These are phyloP conservation scores for Paralinhomoeus sp. DNA, from an alignment of 2,888 invertebrate species.

Conservation along the genomic window DNA sequence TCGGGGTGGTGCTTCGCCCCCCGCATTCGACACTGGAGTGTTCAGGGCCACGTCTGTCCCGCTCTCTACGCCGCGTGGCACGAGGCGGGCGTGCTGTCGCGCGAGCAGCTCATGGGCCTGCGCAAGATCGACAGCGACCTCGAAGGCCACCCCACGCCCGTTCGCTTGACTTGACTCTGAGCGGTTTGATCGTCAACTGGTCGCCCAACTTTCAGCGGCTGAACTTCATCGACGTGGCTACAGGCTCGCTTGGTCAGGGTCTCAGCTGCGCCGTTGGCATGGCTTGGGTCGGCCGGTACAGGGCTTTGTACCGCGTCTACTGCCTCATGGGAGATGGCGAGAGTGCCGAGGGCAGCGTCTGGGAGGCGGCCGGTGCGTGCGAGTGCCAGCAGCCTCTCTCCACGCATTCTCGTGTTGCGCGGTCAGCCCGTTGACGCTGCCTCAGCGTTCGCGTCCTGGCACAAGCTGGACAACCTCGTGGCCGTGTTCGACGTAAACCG, in stretches of 20 bases:
- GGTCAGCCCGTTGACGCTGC: no score
- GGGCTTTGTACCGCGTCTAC: constrained; percentile 50
- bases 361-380: constrained; percentile 19
- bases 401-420: background rate
- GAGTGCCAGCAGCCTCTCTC: no score
- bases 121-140: constrained; percentile 49
- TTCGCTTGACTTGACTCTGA: no score
- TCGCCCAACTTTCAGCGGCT: no score
- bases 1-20: no score
- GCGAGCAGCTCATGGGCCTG: constrained; percentile 18
- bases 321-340: constrained; percentile 94
- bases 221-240: constrained; percentile 91
- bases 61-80: constrained; percentile 98
- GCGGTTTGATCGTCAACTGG: no score
- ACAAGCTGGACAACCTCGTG: constrained; percentile 83
- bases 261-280: constrained; percentile 84
- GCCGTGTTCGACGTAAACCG: constrained; percentile 91
- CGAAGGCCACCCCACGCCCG: constrained; percentile 93
- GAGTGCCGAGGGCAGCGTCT: constrained; percentile 59
- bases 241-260: constrained; percentile 91
- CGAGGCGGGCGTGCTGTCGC: constrained; percentile 36
- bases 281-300: constrained; percentile 84
- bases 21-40: no score
- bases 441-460: constrained; percentile 60
- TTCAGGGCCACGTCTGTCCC: constrained; percentile 77